Evolutionary conservation across 2,113 vertebrate genomes (phyloP).

Genomic region (Arothron firmamentum): DNA sequence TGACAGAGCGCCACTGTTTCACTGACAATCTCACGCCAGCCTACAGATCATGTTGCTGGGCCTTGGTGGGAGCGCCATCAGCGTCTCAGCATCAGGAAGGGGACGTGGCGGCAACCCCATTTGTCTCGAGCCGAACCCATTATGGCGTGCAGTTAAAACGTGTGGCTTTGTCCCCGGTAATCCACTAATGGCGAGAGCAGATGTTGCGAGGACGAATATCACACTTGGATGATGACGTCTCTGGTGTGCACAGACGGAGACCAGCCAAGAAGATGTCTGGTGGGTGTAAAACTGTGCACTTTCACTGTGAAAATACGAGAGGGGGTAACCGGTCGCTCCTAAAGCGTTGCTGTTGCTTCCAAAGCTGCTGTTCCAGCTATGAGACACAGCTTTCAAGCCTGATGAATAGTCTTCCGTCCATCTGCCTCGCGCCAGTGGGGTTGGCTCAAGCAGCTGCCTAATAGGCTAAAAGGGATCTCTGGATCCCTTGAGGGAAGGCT

Average conservation of each 20-base stretch:
- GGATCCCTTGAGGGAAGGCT: conserved; percentile 40
- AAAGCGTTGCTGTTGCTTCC: conserved; percentile 20
- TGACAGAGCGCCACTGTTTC: conserved; percentile 50
- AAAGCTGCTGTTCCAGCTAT: conserved; percentile 21
- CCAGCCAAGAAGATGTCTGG: background rate
- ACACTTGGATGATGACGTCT: conserved; percentile 1
- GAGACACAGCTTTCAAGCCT: conserved; percentile 41
- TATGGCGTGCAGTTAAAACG: conserved; percentile 8
- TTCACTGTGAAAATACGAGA: conserved; percentile 4
- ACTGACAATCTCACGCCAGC: conserved; percentile 21
- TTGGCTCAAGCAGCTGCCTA: conserved; percentile 58
- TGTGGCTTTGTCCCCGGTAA: conserved; percentile 19
- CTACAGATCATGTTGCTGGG: conserved; percentile 40
- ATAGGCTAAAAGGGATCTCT: conserved; percentile 60
- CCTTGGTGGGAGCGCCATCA: conserved; percentile 27
- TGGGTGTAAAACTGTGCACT: conserved; percentile 8
- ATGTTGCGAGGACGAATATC: conserved; percentile 18
- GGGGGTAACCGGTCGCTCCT: conserved; percentile 33
- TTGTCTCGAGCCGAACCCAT: conserved; percentile 37
- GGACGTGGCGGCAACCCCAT: conserved; percentile 35
- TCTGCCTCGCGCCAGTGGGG: conserved; percentile 57
- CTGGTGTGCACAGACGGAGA: conserved; percentile 6
- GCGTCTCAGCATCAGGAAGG: conserved; percentile 19
- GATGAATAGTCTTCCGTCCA: conserved; percentile 51
- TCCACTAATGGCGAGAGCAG: conserved; percentile 41